These are phyloP conservation scores for Dynastes grantii DNA, from an alignment of 2,888 invertebrate genomes.

Conservation along the genomic window DNA sequence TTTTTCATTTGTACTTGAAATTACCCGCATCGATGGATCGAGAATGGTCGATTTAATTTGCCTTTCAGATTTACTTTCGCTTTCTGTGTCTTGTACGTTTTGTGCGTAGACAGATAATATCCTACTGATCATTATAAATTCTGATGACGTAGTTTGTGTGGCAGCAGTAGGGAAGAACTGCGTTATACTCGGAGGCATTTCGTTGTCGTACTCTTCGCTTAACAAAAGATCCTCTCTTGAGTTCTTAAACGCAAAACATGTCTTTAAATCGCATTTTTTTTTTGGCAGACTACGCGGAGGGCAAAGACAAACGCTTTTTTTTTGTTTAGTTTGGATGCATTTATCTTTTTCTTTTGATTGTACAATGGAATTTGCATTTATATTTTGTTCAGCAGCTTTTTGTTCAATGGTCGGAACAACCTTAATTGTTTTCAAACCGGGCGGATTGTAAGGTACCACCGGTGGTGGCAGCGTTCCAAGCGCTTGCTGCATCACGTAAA, in stretches of 20 bases:
- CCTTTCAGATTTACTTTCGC: too few species aligned
- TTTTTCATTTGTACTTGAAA: too few species aligned
- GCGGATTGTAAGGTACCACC: slow-evolving; percentile 14
- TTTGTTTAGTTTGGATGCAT: slow-evolving; percentile 15
- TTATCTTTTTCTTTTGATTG: slow-evolving; percentile 4
- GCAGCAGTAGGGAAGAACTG: slow-evolving; percentile 52
- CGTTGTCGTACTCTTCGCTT: slow-evolving; percentile 51
- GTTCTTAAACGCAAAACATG: background rate
- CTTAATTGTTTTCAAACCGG: slow-evolving; percentile 34
- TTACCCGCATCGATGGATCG: background rate
- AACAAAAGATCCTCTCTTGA: slow-evolving; percentile 48
- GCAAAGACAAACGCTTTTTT: background rate
- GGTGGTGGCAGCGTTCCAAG: slow-evolving; percentile 13
- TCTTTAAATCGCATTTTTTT: slow-evolving; percentile 14
- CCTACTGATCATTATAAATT: slow-evolving; percentile 48
- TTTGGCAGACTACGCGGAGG: background rate
- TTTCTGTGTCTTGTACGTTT: background rate
- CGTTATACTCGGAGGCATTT: slow-evolving; percentile 43
- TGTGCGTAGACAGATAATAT: background rate
- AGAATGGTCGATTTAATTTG: too few species aligned
- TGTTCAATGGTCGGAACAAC: slow-evolving; percentile 12
- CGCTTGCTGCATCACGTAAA: slow-evolving; percentile 31
- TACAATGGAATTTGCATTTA: background rate
- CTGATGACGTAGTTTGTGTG: slow-evolving; percentile 52
- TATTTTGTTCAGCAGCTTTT: background rate